Evolutionary conservation across 2,113 vertebrate species (phyloP).

Genomic region (Nannospalax galili): DNA sequence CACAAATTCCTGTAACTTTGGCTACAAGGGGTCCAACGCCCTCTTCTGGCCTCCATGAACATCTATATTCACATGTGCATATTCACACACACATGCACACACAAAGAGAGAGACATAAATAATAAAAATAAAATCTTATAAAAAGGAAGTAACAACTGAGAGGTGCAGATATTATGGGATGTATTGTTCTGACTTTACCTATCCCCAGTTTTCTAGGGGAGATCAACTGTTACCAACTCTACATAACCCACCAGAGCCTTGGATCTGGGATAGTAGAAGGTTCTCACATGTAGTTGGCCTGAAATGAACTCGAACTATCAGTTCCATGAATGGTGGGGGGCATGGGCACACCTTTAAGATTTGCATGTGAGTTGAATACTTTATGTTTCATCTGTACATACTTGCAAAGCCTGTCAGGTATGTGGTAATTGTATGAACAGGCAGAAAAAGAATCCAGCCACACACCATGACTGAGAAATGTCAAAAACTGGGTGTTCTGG

Average conservation of each 20-base stretch:
- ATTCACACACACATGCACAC: not conserved
- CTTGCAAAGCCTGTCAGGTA: not conserved
- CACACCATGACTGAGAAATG: not conserved
- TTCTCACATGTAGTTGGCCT: not conserved
- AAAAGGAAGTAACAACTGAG: not conserved
- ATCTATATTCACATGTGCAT: not conserved
- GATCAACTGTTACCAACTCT: not conserved
- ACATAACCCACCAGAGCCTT: not conserved
- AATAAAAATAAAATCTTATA: not conserved
- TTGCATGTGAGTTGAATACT: not conserved
- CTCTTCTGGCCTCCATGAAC: not conserved
- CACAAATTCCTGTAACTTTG: not conserved
- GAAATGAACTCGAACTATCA: not conserved
- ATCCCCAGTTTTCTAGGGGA: not conserved
- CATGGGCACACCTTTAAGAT: not conserved
- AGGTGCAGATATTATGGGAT: not conserved
- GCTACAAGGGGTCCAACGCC: not conserved
- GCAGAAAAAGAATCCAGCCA: not conserved
- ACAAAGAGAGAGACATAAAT: not conserved
- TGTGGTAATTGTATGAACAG: not conserved
- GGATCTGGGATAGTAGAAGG: not conserved
- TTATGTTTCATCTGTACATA: not conserved
- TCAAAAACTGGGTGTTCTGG: slow-evolving; percentile 22
- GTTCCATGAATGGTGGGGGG: not conserved
- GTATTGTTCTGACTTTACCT: not conserved